Conservation (phyloP, 1,140 invertebrate species). For the Bombus superbus region DNA sequence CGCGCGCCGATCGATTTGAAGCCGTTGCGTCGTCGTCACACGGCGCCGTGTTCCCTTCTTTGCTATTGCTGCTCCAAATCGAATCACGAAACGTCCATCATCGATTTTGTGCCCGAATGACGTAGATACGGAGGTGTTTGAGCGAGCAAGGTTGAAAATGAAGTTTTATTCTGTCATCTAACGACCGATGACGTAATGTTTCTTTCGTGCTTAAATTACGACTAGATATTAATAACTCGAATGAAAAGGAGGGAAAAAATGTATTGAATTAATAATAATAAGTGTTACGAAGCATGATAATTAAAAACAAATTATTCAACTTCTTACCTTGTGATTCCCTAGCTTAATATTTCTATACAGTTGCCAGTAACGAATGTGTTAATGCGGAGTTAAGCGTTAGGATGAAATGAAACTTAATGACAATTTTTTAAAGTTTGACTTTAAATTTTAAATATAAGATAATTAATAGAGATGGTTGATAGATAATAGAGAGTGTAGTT, state of each 20-base stretch:
- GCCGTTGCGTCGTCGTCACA: slow-evolving; percentile 38
- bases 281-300: background rate
- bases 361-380: background rate
- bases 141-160: background rate
- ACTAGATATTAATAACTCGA: background rate
- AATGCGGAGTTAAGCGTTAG: background rate
- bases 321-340: background rate
- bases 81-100: background rate
- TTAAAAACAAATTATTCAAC: background rate
- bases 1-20: slow-evolving; percentile 48
- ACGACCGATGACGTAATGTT: background rate
- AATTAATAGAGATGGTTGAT: too few relatives aligned
- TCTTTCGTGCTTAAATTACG: background rate
- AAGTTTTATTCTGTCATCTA: background rate
- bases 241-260: background rate
- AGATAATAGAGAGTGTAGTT: too few relatives aligned
- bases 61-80: background rate
- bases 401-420: background rate
- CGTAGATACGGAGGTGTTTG: too few relatives aligned
- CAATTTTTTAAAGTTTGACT: background rate
- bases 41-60: background rate
- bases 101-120: background rate
- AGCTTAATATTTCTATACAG: background rate
- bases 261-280: background rate
- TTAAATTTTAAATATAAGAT: background rate